Evolutionary conservation across 2,797 vertebrate genomes (phyloP), one percentile per base, ranked within the genome.

Genomic region (Pipistrellus nathusii): DNA sequence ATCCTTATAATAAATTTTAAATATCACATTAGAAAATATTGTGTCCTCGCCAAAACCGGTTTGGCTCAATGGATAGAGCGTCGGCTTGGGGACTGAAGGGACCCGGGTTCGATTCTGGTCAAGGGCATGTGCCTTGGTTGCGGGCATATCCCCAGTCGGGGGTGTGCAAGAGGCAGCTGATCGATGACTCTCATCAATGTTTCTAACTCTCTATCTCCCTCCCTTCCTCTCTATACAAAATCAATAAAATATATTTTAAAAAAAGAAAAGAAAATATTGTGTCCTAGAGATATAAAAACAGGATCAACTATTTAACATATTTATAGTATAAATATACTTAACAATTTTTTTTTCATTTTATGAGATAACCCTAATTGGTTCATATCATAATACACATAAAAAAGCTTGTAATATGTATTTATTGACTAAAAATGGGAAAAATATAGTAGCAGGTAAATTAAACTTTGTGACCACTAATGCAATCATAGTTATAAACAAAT

Each of bases 1-100:
- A 85, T 87, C 53, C 51, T 71, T 85, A 75, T 80, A 53, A 68
- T 66, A 51, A 41, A 51, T 75, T 86, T 53, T 81, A 92, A 68
- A 1, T 59, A 25, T 48, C 30, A 69, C 59, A 68, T 9, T 62
- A 57, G 32, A 83, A 73, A 83, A 76, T 46, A 75, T 1, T 85
- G 20, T 62, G 14, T 68, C 57, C 1, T 41, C n/a, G n/a, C n/a
- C n/a, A n/a, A n/a, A n/a, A n/a, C n/a, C n/a, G n/a, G n/a, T n/a
- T n/a, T n/a, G n/a, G n/a, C n/a, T n/a, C n/a, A n/a, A n/a, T n/a
- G n/a, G n/a, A n/a, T n/a, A n/a, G n/a, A n/a, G n/a, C n/a, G n/a
- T n/a, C n/a, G n/a, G n/a, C n/a, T n/a, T n/a, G n/a, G n/a, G n/a
- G n/a, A n/a, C n/a, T n/a, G n/a, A n/a, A n/a, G n/a, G n/a, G n/a